phyloP scores from a whole-genome alignment of 2,888 invertebrate genomes.

The Tridacna crocea region DNA sequence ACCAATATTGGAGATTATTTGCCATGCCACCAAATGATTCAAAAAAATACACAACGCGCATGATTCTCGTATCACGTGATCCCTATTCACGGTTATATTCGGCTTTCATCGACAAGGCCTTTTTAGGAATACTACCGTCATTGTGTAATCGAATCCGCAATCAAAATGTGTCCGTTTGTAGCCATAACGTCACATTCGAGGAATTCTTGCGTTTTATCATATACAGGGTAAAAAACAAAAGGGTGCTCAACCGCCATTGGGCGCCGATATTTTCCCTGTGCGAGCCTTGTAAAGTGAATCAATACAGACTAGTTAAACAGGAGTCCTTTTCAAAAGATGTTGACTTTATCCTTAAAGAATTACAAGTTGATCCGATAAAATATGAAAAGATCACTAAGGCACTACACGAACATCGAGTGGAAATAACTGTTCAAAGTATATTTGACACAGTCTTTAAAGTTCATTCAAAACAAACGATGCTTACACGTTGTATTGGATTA shows the following conservation, averaged over 20 bases:
- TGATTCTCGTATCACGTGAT: slow-evolving; percentile 47
- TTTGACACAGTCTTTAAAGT: neutral
- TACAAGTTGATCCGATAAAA: neutral
- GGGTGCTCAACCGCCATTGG: slow-evolving; percentile 33
- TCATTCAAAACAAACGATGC: neutral
- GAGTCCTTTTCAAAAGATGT: slow-evolving; percentile 47
- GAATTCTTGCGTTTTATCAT: slow-evolving; percentile 37
- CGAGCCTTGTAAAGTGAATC: slow-evolving; percentile 30
- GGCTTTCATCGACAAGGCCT: slow-evolving; percentile 43
- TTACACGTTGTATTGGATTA: neutral
- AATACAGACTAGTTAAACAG: slow-evolving; percentile 36
- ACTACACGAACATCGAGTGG: neutral
- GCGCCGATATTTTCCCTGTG: slow-evolving; percentile 40
- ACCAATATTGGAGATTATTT: neutral
- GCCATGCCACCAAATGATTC: neutral
- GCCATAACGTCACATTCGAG: slow-evolving; percentile 32
- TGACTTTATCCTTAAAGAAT: slow-evolving; percentile 18
- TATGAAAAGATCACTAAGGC: neutral
- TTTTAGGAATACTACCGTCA: neutral
- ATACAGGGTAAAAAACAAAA: neutral
- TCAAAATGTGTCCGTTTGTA: neutral
- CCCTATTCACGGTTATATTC: slow-evolving; percentile 47
- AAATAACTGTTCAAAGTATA: neutral
- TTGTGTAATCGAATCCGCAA: neutral
- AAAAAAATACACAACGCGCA: neutral